Evolutionary conservation across 2,888 invertebrate species (phyloP), one percentile per base, ranked within the genome.

Genomic region (Torymus auratus): DNA sequence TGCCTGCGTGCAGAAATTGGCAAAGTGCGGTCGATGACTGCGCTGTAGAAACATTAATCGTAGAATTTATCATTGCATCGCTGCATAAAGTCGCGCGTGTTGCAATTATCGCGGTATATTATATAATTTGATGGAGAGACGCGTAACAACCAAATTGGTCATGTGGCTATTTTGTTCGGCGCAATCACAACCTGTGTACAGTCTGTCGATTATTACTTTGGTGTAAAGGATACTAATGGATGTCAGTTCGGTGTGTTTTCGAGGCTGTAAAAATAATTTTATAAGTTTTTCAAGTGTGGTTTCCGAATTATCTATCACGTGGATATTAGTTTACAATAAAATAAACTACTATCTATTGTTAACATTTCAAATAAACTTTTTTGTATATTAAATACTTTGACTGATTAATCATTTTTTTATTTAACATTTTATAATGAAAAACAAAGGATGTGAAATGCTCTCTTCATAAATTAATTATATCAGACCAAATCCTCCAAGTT

Each of bases 1-100:
- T 61, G 67, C 28, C 52, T 67, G 72, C 78, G 72, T 67, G 67
- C 28, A 60, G 65, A 77, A 77, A 70, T 77, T 70, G 41, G 7
- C 41, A 70, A 14, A 72, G 28, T 41, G 73, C 55, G 73, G 64
- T 69, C 64, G 67, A 52, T 20, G 41, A 78, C 55, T 72, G 65
- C 74, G 65, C 70, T 70, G 17, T 79, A 69, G 61, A 61, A 68
- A 72, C 15, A 41, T 41, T 41, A 41, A 7, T 7, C 7, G 41
- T 67, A 58, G 60, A 61, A 2, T 55, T 74, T 73, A 64, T 75
- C 60, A 23, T 72, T 41, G 41, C 41, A 60, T 78, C 55, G 15
- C n/a, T 68, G 61, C 72, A 67, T 23, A 68, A 78, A 78, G 68
- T 52, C 60, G 5, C 41, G 41, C 41, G 41, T 7, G 41, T 41